Percentiles rank a stretch among this genome's conserved stretches.
phyloP scores from a whole-genome alignment of 2,113 vertebrate genomes.

The Alces alces region DNA sequence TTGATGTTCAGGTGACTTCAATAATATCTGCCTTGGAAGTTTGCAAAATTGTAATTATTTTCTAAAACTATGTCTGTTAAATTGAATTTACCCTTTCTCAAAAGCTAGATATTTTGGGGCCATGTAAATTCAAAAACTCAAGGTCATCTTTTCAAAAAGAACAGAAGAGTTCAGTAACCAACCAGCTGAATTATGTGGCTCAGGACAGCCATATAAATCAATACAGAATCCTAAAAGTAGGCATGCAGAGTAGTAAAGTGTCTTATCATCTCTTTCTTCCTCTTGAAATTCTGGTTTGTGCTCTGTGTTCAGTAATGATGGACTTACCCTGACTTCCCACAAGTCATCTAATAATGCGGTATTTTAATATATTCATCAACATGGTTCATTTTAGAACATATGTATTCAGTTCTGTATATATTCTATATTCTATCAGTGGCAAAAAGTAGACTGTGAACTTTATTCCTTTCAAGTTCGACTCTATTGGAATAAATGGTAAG shows the following conservation, averaged over 20 bases:
- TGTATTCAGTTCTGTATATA: neutral
- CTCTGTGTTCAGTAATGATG: neutral
- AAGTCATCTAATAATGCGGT: neutral
- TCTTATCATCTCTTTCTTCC: neutral
- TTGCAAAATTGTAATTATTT: neutral
- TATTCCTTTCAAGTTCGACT: neutral
- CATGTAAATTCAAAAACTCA: neutral
- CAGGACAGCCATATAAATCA: neutral
- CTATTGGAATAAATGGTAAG: neutral
- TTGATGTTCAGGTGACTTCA: neutral
- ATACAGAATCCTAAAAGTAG: neutral
- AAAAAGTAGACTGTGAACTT: neutral
- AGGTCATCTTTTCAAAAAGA: neutral
- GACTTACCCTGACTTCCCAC: neutral
- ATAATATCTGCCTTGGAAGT: neutral
- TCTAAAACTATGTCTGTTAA: neutral
- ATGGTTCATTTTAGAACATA: neutral
- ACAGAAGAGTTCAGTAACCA: neutral
- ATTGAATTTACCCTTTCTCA: neutral
- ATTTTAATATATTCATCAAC: neutral
- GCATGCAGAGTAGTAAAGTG: neutral
- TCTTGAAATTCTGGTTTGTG: constrained; percentile 7
- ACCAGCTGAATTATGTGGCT: neutral
- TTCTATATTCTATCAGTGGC: neutral
- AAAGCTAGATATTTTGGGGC: neutral